Conservation (phyloP, 2,888 invertebrate species). For the Cyclophora albipunctata region DNA sequence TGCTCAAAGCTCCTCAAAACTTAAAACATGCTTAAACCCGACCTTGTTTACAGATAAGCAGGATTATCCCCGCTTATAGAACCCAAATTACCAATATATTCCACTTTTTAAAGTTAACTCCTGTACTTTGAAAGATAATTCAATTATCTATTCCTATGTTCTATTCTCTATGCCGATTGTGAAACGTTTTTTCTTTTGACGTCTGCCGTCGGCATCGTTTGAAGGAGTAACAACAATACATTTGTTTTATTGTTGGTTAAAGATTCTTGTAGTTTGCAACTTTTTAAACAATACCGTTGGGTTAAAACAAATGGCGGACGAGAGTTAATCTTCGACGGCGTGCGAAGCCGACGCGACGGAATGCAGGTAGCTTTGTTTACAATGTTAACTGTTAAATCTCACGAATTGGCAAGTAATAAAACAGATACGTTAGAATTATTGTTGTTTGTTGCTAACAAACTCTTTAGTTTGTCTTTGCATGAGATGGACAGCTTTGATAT, state of each 20-base stretch:
- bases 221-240: conserved; percentile 34
- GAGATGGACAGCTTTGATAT: no score
- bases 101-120: no score
- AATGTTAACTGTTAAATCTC: conserved; percentile 18
- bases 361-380: conserved; percentile 34
- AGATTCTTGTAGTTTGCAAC: conserved; percentile 40
- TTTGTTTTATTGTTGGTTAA: conserved; percentile 27
- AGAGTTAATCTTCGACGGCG: conserved; percentile 11
- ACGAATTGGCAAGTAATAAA: conserved; percentile 20
- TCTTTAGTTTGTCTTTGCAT: not conserved
- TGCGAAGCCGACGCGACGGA: conserved; percentile 8
- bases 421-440: conserved; percentile 12
- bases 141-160: conserved; percentile 39
- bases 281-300: conserved; percentile 33
- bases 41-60: no score
- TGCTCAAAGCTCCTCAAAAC: no score
- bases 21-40: no score
- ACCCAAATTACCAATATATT: no score
- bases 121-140: conserved; percentile 25
- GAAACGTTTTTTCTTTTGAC: conserved; percentile 22
- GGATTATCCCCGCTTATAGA: no score
- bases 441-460: conserved; percentile 13
- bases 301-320: conserved; percentile 25
- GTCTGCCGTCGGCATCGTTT: conserved; percentile 42
- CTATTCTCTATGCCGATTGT: conserved; percentile 21